A percentile compares a stretch with the other conserved stretches of the same genome.
phyloP scores from a whole-genome alignment of 2,797 vertebrate genomes.

The Fistularia commersonii region DNA sequence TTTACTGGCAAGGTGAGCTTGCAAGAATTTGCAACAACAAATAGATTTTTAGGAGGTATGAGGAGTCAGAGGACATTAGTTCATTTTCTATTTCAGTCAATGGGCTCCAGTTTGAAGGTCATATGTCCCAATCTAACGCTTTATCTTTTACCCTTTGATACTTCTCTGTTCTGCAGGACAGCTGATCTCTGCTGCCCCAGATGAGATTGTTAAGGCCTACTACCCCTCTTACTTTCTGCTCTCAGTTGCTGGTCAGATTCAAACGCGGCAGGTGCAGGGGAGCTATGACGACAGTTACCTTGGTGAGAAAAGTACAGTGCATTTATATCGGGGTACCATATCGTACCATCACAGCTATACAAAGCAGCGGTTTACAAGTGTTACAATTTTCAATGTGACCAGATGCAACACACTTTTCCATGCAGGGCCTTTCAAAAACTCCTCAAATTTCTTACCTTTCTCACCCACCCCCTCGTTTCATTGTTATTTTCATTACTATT shows the following conservation, averaged over 20 bases:
- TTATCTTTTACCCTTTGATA: slow-evolving; percentile 21
- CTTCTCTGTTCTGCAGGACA: slow-evolving; percentile 68
- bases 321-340: background rate
- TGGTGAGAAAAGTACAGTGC: slow-evolving; percentile 62
- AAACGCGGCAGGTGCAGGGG: slow-evolving; percentile 77
- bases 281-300: slow-evolving; percentile 86
- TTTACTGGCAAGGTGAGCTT: slow-evolving; percentile 87
- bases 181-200: slow-evolving; percentile 82
- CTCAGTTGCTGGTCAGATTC: slow-evolving; percentile 77
- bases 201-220: slow-evolving; percentile 79
- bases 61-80: slow-evolving; percentile 9
- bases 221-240: slow-evolving; percentile 82
- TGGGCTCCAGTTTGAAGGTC: slow-evolving; percentile 8
- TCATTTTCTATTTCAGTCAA: background rate
- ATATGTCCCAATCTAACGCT: slow-evolving; percentile 14
- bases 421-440: too few species aligned
- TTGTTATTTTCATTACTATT: too few species aligned
- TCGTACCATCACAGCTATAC: too few species aligned
- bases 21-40: slow-evolving; percentile 22
- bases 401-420: too few species aligned
- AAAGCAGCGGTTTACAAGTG: too few species aligned
- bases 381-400: too few species aligned
- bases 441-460: too few species aligned
- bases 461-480: too few species aligned
- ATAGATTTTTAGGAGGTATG: slow-evolving; percentile 4